Percentiles rank a stretch among this genome's conserved stretches.
Evolutionary conservation across 2,888 invertebrate species (phyloP).

Genomic region (Spisula subtruncata): DNA sequence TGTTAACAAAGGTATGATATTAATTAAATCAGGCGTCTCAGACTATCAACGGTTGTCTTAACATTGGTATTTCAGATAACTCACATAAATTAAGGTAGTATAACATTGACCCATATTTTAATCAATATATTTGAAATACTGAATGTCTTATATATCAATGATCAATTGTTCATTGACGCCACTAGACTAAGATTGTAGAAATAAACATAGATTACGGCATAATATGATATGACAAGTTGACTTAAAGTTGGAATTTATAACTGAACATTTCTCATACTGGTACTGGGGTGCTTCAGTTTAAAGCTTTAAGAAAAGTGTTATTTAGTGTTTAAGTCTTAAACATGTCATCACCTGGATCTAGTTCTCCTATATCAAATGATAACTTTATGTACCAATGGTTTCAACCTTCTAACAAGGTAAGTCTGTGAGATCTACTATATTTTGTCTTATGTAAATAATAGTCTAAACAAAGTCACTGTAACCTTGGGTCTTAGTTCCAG

Average conservation of each 20-base stretch:
- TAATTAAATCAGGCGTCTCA: too few species aligned
- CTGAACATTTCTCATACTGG: too few species aligned
- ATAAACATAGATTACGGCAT: too few species aligned
- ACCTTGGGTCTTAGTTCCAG: too few species aligned
- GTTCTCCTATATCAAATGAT: background rate
- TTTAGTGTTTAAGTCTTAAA: background rate
- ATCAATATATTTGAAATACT: slow-evolving; percentile 9
- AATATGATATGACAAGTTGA: too few species aligned
- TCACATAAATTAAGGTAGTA: background rate
- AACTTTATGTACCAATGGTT: background rate
- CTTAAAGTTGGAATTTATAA: too few species aligned
- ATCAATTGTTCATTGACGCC: background rate
- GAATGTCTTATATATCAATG: background rate
- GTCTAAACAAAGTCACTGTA: too few species aligned
- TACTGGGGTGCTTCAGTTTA: too few species aligned
- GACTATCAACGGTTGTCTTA: background rate
- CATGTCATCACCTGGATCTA: background rate
- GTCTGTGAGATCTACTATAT: background rate
- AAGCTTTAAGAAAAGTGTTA: too few species aligned
- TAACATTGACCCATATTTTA: background rate
- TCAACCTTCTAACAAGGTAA: background rate
- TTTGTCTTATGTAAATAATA: background rate
- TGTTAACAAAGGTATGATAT: too few species aligned
- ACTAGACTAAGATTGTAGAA: background rate
- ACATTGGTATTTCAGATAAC: background rate